Percentiles rank a stretch among this genome's conserved stretches.
Evolutionary conservation across 2,888 invertebrate species (phyloP).

Genomic region (Drosophila greeni): DNA sequence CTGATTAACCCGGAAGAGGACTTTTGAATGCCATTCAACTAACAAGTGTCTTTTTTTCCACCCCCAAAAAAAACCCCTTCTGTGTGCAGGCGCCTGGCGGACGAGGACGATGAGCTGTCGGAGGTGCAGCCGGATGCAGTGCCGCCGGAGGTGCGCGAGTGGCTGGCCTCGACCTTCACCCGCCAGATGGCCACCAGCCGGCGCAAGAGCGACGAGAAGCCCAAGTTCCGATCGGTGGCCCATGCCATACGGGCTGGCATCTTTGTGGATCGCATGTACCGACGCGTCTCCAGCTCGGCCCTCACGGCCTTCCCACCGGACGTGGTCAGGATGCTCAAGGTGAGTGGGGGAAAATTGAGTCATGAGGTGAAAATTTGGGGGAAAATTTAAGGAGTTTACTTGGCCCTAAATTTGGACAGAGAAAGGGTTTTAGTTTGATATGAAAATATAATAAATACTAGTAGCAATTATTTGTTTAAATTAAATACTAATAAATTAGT

Average conservation of each 20-base stretch:
- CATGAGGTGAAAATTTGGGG: background rate
- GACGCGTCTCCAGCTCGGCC: conserved; percentile 87
- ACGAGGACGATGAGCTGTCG: conserved; percentile 96
- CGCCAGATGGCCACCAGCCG: conserved; percentile 90
- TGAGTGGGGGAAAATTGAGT: conserved; percentile 76
- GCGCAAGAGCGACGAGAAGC: conserved; percentile 88
- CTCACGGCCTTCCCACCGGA: conserved; percentile 93
- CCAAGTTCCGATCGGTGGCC: conserved; percentile 95
- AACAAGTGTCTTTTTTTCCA: conserved; percentile 31
- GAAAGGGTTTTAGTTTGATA: background rate
- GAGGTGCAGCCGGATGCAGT: conserved; percentile 98
- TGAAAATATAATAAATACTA: too few species aligned
- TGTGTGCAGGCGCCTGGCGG: conserved; percentile 85
- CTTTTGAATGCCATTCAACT: conserved; percentile 37
- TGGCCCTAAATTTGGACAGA: background rate
- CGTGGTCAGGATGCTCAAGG: conserved; percentile 91
- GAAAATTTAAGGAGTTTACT: background rate
- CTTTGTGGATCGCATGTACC: conserved; percentile 96
- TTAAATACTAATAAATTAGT: too few species aligned
- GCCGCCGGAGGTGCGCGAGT: conserved; percentile 96
- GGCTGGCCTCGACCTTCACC: conserved; percentile 97
- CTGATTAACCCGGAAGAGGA: conserved; percentile 43
- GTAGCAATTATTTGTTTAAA: too few species aligned
- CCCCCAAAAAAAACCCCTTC: conserved; percentile 3
- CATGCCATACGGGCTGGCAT: conserved; percentile 97